Conservation (phyloP, 2,888 invertebrate genomes). For the Drosophila mimica region DNA sequence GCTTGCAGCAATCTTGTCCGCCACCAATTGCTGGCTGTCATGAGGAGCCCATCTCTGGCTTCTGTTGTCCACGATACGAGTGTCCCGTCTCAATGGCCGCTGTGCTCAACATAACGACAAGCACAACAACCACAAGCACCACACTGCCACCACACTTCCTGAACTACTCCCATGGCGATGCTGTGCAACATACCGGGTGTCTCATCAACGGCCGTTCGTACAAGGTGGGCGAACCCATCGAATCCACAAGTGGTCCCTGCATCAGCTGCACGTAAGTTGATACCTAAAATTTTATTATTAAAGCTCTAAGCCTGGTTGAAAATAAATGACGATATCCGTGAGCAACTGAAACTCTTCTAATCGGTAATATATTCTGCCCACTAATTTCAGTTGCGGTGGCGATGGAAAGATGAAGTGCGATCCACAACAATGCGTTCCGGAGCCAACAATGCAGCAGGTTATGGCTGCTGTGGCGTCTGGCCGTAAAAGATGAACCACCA, state of each 20-base stretch:
- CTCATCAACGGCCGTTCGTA: slow-evolving; percentile 94
- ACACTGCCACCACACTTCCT: slow-evolving; percentile 94
- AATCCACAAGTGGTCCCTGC: slow-evolving; percentile 95
- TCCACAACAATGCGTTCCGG: slow-evolving; percentile 95
- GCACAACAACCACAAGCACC: slow-evolving; percentile 94
- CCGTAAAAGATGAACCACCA: slow-evolving; percentile 88
- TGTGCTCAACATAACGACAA: slow-evolving; percentile 92
- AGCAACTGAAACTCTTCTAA: neutral
- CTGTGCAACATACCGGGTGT: slow-evolving; percentile 90
- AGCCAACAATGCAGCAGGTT: slow-evolving; percentile 95
- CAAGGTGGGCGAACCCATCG: slow-evolving; percentile 93
- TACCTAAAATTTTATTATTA: neutral
- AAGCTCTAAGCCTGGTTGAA: neutral
- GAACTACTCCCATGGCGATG: slow-evolving; percentile 91
- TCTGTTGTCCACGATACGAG: slow-evolving; percentile 97
- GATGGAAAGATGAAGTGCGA: slow-evolving; percentile 98
- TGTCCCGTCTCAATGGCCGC: slow-evolving; percentile 96
- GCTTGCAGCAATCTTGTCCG: slow-evolving; percentile 97
- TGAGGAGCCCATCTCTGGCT: slow-evolving; percentile 96
- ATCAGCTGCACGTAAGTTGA: slow-evolving; percentile 96
- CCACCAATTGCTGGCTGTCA: slow-evolving; percentile 96
- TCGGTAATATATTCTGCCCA: neutral
- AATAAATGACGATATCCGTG: neutral
- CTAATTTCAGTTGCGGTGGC: slow-evolving; percentile 89
- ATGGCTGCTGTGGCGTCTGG: slow-evolving; percentile 91